Evolutionary conservation across 2,113 vertebrate species (phyloP).

Genomic region (Myotis yumanensis): DNA sequence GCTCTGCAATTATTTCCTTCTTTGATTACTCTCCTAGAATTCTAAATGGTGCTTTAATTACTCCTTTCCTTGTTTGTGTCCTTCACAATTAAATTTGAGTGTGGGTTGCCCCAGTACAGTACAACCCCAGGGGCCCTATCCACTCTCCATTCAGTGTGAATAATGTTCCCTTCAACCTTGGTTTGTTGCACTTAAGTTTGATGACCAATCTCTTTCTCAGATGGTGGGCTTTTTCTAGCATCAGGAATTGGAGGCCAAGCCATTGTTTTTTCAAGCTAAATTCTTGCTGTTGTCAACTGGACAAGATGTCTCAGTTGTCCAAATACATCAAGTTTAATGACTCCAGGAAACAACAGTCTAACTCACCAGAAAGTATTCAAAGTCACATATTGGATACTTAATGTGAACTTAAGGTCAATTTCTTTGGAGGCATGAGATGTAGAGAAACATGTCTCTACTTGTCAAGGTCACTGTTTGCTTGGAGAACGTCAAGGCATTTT

Average conservation of each 20-base stretch:
- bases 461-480: not conserved
- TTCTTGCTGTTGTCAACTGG: not conserved
- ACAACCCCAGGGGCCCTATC: not conserved
- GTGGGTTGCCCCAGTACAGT: not conserved
- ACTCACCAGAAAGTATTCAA: not conserved
- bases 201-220: not conserved
- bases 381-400: not conserved
- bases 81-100: not conserved
- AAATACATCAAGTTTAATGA: constrained; percentile 13
- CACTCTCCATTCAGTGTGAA: not conserved
- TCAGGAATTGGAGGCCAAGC: not conserved
- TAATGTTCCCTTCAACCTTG: not conserved
- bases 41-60: not conserved
- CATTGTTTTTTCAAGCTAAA: not conserved
- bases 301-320: not conserved
- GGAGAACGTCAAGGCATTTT: not conserved
- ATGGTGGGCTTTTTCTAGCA: not conserved
- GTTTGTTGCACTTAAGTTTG: not conserved
- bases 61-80: not conserved
- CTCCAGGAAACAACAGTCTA: not conserved
- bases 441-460: not conserved
- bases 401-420: not conserved
- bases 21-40: not conserved
- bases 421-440: not conserved
- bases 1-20: not conserved